phyloP scores from a whole-genome alignment of 1,140 invertebrate species.

The Aricia agestis region DNA sequence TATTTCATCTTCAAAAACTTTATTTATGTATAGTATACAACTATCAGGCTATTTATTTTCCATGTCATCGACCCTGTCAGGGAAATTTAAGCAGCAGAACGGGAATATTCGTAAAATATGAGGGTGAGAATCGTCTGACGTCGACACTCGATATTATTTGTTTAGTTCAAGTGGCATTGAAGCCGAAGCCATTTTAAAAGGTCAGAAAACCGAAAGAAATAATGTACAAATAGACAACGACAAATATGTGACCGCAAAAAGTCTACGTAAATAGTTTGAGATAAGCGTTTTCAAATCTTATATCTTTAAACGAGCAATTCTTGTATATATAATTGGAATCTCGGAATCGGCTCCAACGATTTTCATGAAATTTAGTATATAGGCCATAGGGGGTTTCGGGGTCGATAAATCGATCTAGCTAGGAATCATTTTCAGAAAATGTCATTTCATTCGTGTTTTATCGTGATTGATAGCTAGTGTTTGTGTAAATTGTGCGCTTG shows the following conservation, averaged over 20 bases:
- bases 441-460: no score
- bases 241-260: background rate
- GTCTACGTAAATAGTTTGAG: background rate
- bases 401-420: no score
- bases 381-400: no score
- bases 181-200: background rate
- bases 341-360: no score
- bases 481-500: no score
- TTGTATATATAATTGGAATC: no score
- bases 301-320: no score
- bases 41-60: background rate
- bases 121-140: background rate
- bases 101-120: background rate
- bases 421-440: no score
- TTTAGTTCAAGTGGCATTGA: background rate
- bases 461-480: no score
- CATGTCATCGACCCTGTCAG: background rate
- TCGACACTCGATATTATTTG: slow-evolving; percentile 1
- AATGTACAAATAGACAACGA: background rate
- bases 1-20: no score
- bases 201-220: background rate
- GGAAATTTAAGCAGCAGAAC: background rate
- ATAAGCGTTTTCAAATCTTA: background rate
- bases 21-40: no score
- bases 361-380: no score